phyloP scores from a whole-genome alignment of 2,797 vertebrate genomes.

The Ibycter americanus region DNA sequence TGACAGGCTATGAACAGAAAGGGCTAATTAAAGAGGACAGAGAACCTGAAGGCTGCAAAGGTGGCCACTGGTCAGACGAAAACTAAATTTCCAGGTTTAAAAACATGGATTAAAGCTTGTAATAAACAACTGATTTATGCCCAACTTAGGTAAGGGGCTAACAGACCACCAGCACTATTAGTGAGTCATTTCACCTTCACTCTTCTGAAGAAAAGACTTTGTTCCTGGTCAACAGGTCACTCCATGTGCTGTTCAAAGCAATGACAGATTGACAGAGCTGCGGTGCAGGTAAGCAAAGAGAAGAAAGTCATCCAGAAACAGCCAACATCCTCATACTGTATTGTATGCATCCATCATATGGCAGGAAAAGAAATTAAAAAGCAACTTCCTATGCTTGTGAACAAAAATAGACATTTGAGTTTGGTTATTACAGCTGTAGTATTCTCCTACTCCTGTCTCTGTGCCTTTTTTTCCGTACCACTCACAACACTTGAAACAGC shows the following conservation, averaged over 20 bases:
- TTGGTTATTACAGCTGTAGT: not conserved
- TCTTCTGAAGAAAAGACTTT: not conserved
- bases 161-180: conserved; percentile 1
- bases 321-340: not conserved
- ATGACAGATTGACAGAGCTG: not conserved
- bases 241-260: not conserved
- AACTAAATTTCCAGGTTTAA: conserved; percentile 25
- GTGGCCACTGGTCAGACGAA: not conserved
- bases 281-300: not conserved
- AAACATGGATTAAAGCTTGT: conserved; percentile 1
- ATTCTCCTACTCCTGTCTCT: not conserved
- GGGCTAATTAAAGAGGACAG: conserved; percentile 46
- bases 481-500: not conserved
- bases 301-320: not conserved
- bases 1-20: conserved; percentile 40
- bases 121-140: conserved; percentile 50
- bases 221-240: not conserved
- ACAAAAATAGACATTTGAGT: not conserved
- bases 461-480: not conserved
- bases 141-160: conserved; percentile 4
- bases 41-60: conserved; percentile 26
- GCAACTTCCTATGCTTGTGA: not conserved
- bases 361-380: not conserved
- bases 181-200: not conserved
- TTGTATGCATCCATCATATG: not conserved